A percentile compares a stretch with the other conserved stretches of the same genome.
phyloP scores from a whole-genome alignment of 1,140 invertebrate genomes.

The Bombus haemorrhoidalis region DNA sequence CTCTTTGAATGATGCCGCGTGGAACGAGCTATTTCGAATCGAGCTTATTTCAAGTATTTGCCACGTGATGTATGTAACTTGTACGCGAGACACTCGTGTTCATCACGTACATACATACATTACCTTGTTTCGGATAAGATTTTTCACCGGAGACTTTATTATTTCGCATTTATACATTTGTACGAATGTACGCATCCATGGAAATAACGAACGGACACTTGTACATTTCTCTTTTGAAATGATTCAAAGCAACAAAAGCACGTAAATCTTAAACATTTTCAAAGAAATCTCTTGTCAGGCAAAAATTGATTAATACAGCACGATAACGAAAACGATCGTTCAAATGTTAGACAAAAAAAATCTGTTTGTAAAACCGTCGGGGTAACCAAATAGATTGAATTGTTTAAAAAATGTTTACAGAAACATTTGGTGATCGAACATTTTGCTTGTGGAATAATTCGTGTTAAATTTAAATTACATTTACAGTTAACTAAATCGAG shows the following conservation, averaged over 20 bases:
- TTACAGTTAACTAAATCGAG: too few species aligned
- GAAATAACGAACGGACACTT: neutral
- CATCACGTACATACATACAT: too few species aligned
- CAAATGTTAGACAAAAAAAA: neutral
- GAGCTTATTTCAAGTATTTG: neutral
- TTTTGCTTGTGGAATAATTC: too few species aligned
- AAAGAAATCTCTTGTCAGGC: neutral
- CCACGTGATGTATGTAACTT: too few species aligned
- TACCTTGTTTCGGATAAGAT: neutral
- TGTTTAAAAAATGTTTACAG: neutral
- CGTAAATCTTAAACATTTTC: neutral
- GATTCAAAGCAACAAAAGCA: neutral
- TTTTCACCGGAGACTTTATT: neutral
- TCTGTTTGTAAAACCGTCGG: neutral
- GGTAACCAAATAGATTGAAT: neutral
- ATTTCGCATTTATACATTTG: neutral
- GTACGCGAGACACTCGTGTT: too few species aligned
- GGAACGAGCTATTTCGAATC: neutral
- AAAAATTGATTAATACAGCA: neutral
- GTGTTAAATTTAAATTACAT: too few species aligned
- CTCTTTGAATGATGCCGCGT: neutral
- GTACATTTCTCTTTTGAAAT: neutral
- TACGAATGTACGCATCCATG: rapidly evolving
- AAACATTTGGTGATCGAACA: neutral
- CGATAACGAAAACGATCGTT: neutral